Conservation (phyloP, 2,113 vertebrate genomes). For the Aviceda subcristata region DNA sequence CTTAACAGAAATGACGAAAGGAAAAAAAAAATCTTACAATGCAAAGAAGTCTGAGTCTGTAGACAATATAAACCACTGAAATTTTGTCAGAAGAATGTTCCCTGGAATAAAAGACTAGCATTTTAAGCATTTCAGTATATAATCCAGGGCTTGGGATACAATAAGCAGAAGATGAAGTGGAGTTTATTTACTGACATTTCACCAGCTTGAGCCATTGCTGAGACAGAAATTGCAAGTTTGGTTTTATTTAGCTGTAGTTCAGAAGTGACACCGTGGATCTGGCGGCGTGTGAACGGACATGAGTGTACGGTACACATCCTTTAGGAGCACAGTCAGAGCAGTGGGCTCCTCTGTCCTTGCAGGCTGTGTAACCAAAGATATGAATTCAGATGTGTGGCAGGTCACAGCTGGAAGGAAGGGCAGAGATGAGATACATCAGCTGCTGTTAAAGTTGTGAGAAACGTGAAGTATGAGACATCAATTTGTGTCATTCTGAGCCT, state of each 20-base stretch:
- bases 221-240: not conserved
- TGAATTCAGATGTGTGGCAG: not conserved
- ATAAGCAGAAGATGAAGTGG: not conserved
- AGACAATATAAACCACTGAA: not conserved
- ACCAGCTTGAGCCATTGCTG: not conserved
- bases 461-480: not conserved
- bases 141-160: not conserved
- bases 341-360: not conserved
- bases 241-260: not conserved
- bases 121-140: not conserved
- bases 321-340: not conserved
- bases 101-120: not conserved
- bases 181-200: not conserved
- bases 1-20: not conserved
- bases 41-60: not conserved
- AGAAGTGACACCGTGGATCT: rapidly evolving
- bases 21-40: not conserved
- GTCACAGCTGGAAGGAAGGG: not conserved
- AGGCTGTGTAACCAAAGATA: not conserved
- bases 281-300: not conserved
- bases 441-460: not conserved
- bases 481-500: not conserved
- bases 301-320: not conserved
- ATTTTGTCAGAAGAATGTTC: not conserved
- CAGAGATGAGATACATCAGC: not conserved